phyloP scores from a whole-genome alignment of 2,888 invertebrate species.

The Acanthosepion lycidas region DNA sequence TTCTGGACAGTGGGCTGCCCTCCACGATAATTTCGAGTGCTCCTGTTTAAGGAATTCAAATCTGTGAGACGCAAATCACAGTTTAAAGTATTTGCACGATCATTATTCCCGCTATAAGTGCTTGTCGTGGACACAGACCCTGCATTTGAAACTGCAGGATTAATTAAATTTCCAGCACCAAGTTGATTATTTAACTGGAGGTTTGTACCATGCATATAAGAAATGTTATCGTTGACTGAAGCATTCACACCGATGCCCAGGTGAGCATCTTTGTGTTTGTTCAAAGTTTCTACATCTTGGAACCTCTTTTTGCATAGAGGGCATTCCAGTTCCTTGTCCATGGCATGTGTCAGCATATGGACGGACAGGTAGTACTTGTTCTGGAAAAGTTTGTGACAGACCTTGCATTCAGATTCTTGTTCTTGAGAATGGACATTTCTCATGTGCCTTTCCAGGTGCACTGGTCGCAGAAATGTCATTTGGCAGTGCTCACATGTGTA shows the following conservation, averaged over 20 bases:
- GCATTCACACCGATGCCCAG: neutral
- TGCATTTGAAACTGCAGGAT: neutral
- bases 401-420: conserved; percentile 37
- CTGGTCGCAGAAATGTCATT: conserved; percentile 42
- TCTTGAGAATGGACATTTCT: conserved; percentile 42
- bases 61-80: conserved; percentile 45
- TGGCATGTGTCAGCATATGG: conserved; percentile 38
- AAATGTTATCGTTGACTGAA: neutral
- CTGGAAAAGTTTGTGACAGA: conserved; percentile 37
- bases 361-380: conserved; percentile 42
- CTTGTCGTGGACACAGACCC: conserved; percentile 6
- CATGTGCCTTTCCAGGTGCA: conserved; percentile 37
- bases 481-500: conserved; percentile 44
- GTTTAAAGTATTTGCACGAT: conserved; percentile 25
- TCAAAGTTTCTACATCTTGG: neutral
- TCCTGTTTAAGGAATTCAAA: conserved; percentile 36
- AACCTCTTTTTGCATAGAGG: conserved; percentile 35
- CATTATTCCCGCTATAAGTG: neutral
- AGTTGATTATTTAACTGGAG: neutral
- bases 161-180: neutral
- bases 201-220: neutral
- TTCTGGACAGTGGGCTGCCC: neutral
- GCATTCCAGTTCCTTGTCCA: conserved; percentile 41
- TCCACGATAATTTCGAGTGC: neutral
- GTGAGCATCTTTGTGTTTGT: conserved; percentile 45